These are phyloP conservation scores for Nyctereutes procyonoides DNA, from an alignment of 2,113 vertebrate genomes.

Conservation along the genomic window DNA sequence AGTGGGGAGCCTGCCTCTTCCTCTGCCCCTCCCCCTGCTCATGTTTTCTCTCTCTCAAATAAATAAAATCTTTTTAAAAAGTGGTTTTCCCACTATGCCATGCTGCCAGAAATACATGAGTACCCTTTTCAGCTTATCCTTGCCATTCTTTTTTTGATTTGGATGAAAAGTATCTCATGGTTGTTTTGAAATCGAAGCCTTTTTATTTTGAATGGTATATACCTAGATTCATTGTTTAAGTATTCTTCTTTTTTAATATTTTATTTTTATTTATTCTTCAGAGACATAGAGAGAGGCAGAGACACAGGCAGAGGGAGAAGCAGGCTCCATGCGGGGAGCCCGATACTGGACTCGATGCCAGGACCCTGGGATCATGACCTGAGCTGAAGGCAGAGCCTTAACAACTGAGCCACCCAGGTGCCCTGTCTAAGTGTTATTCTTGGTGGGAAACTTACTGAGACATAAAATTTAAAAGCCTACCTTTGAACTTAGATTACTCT, in stretches of 20 bases:
- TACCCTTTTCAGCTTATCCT: neutral
- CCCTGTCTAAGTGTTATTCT: slow-evolving; percentile 2
- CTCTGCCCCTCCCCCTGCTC: too few relatives aligned
- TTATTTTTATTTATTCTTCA: too few relatives aligned
- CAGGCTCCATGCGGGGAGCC: too few relatives aligned
- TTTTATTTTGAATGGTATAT: neutral
- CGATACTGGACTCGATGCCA: too few relatives aligned
- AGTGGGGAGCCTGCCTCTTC: too few relatives aligned
- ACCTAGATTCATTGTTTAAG: neutral
- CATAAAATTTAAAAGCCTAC: neutral
- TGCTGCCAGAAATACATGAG: neutral
- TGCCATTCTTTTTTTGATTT: neutral
- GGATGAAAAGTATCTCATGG: neutral
- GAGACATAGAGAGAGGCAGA: too few relatives aligned
- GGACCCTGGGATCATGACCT: too few relatives aligned
- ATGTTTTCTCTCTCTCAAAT: too few relatives aligned
- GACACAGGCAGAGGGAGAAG: too few relatives aligned
- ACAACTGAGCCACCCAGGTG: too few relatives aligned
- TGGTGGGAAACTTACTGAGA: neutral
- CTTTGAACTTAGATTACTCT: slow-evolving; percentile 48
- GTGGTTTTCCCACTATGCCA: neutral
- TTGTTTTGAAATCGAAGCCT: slow-evolving; percentile 20
- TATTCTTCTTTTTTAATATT: neutral
- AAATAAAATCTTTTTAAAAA: neutral
- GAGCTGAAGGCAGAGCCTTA: too few relatives aligned